A percentile compares a stretch with the other conserved stretches of the same genome.
Conservation (phyloP, 1,140 invertebrate species). For the Probaryconus sp. region DNA sequence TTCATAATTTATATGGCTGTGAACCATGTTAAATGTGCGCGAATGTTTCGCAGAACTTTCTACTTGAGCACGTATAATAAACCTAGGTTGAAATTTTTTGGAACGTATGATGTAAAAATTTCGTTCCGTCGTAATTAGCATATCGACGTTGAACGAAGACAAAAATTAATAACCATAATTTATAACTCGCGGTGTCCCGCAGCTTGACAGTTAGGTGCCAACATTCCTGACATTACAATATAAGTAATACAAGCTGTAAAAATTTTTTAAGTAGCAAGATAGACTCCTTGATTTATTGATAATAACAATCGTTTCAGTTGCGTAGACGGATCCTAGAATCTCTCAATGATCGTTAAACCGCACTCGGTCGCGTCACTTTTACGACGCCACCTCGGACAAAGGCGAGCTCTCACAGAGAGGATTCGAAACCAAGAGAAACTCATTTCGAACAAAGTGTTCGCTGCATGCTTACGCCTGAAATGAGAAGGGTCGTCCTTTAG, state of each 20-base stretch:
- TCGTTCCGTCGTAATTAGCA: slow-evolving; percentile 60
- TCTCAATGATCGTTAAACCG: slow-evolving; percentile 29
- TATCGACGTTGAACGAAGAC: slow-evolving; percentile 31
- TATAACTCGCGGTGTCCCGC: slow-evolving; percentile 33
- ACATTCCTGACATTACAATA: slow-evolving; percentile 24
- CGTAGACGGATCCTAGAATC: background rate
- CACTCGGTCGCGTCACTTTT: slow-evolving; percentile 43
- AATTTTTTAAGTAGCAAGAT: slow-evolving; percentile 27
- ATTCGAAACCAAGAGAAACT: slow-evolving; percentile 16
- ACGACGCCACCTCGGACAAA: slow-evolving; percentile 22
- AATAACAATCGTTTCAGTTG: slow-evolving; percentile 24
- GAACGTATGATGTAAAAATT: slow-evolving; percentile 28
- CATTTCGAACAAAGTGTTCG: slow-evolving; percentile 35
- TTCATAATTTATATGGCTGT: too few relatives aligned
- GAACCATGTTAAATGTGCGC: too few relatives aligned
- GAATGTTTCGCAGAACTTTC: too few relatives aligned
- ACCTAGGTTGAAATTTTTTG: background rate
- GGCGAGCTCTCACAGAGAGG: slow-evolving; percentile 18
- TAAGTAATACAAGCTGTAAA: slow-evolving; percentile 47
- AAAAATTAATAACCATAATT: slow-evolving; percentile 38
- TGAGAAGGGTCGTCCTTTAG: slow-evolving; percentile 59
- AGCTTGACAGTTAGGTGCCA: slow-evolving; percentile 28
- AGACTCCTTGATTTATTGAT: slow-evolving; percentile 41
- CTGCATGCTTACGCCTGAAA: too few relatives aligned
- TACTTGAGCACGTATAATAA: too few relatives aligned